Conservation (phyloP, 1,140 invertebrate genomes). For the roundworm (Caenorhabditis elegans) region DNA sequence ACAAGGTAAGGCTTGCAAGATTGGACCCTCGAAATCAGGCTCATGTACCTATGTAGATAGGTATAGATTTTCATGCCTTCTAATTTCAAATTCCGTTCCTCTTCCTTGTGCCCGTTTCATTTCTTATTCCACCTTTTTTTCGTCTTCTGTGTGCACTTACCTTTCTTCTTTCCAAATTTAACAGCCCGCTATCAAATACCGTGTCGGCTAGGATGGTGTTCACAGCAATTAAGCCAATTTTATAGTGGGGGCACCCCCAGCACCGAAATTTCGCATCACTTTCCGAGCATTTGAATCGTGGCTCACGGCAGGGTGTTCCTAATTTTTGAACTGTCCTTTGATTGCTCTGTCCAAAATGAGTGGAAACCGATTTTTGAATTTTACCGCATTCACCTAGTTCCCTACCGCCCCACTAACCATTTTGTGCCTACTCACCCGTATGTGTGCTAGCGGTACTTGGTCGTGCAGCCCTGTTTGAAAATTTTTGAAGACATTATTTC, state of each 20-base stretch:
- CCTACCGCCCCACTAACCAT: neutral
- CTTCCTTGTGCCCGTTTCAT: neutral
- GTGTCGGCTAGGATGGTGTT: slow-evolving; percentile 12
- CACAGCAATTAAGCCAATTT: neutral
- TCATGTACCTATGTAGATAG: no score
- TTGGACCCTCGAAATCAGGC: no score
- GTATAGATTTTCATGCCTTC: no score
- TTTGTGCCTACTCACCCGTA: slow-evolving; percentile 23
- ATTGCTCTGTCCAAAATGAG: neutral
- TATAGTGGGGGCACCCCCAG: neutral
- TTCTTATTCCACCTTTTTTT: neutral
- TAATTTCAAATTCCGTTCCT: no score
- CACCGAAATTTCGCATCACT: no score
- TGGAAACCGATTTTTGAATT: neutral
- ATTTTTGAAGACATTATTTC: no score
- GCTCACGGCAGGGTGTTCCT: no score
- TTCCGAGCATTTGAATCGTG: no score
- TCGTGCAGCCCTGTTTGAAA: neutral
- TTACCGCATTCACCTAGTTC: neutral
- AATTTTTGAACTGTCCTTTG: neutral
- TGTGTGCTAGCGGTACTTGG: neutral
- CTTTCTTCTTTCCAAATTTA: neutral
- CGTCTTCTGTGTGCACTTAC: neutral
- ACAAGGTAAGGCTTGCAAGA: no score
- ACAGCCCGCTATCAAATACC: neutral